Base-by-base conservation (phyloP, 2,113 vertebrate genomes). In the Herpetotheres cachinnans region DNA sequence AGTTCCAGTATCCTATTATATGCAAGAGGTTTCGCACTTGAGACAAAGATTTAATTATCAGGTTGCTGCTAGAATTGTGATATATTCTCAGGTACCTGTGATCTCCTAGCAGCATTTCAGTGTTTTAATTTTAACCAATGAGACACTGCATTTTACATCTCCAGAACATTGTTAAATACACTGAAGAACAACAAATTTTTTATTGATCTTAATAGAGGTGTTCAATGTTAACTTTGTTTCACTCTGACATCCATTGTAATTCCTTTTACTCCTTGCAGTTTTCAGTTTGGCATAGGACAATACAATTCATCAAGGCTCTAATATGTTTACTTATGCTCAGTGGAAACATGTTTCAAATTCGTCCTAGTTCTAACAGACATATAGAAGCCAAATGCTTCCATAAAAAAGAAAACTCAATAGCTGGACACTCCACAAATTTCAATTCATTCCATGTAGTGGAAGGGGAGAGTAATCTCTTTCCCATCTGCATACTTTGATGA, bases 281-380 rank as follows among this genome's bases (percentile, higher is more conserved):
- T 77, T 93, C 20, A 50, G 50, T 55, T 82, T 93, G 74, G 91
- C 58, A 90, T 62, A 63, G 74, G 91, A 90, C 78, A 88, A 55
- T 36, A 47, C 82, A 77, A 65, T 76, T 94, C 91, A 93, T 70
- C 2, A 14, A 91, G n/a, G 56, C 46, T 85, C 55, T 93, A 93
- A 93, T 87, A 87, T 59, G 82, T 85, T 94, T 94, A 95, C 96
- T 88, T 94, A 90, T 74, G 59, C 95, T 96, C 87, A 9, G 9
- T 88, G 76, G 89, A 95, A 96, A 86, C 66, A 50, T 77, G 82
- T 78, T 97, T 93, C 83, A 93, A 96, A 96, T 94, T 85, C 76
- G 88, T 86, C 92, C 65, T 76, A 49, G 36, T 87, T 89, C 81
- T 69, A 94, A 62, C 66, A 89, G 77, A 83, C 6, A 8, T 50